Conservation (phyloP, 2,888 invertebrate species). For the Laothoe populi region DNA sequence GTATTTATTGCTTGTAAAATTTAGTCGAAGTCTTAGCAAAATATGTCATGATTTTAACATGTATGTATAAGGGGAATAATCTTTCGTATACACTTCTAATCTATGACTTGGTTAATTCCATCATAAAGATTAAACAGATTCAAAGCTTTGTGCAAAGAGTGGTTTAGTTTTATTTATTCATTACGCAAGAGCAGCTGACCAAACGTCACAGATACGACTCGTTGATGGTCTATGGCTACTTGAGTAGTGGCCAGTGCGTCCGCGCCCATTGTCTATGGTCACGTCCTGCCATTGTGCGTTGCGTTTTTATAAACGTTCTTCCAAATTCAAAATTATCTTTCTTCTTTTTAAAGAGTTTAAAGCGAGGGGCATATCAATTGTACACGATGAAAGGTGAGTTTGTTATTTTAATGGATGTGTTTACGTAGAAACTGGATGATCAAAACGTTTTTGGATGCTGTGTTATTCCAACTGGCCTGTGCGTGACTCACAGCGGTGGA, state of each 20-base stretch:
- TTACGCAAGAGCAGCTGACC: constrained; percentile 60
- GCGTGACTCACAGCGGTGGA: constrained; percentile 52
- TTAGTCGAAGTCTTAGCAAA: not conserved
- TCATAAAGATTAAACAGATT: constrained; percentile 13
- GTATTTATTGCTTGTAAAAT: not conserved
- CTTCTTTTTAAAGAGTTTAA: constrained; percentile 35
- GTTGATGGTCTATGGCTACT: constrained; percentile 30
- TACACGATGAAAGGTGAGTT: constrained; percentile 33
- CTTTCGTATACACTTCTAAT: not conserved
- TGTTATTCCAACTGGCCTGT: constrained; percentile 81
- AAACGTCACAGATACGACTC: constrained; percentile 61
- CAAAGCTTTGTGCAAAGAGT: constrained; percentile 23
- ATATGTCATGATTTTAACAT: not conserved
- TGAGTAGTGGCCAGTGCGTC: constrained; percentile 35
- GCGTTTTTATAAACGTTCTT: constrained; percentile 27
- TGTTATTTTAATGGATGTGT: constrained; percentile 48
- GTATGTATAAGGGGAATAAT: not conserved
- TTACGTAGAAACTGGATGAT: constrained; percentile 56
- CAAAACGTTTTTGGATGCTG: constrained; percentile 72
- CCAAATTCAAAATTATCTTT: constrained; percentile 31
- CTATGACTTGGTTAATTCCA: not conserved
- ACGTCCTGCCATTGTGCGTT: constrained; percentile 59
- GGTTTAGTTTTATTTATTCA: constrained; percentile 40
- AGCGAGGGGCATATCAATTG: constrained; percentile 35
- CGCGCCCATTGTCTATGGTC: constrained; percentile 72